Evolutionary conservation across 1,140 invertebrate genomes (phyloP).

Genomic region (Aradophagus sp.): DNA sequence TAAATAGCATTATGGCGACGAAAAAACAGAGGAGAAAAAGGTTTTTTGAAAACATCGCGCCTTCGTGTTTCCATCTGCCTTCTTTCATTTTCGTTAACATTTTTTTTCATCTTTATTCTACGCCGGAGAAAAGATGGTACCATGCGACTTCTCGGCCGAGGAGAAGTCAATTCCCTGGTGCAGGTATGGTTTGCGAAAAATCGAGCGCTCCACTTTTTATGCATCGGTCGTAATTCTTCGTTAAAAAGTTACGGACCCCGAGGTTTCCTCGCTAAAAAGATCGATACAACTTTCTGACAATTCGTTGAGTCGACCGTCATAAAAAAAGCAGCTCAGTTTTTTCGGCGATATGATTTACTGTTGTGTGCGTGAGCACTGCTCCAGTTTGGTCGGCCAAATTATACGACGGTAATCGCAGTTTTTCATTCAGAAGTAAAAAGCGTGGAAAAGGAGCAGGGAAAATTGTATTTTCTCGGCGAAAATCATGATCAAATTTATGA

Average conservation of each 20-base stretch:
- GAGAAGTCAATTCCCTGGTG: conserved; percentile 12
- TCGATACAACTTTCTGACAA: conserved; percentile 33
- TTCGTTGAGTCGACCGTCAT: conserved; percentile 30
- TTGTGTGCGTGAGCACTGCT: conserved; percentile 12
- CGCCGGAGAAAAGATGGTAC: neutral
- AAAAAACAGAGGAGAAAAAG: too few relatives aligned
- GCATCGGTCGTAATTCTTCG: conserved; percentile 37
- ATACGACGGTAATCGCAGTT: conserved; percentile 33
- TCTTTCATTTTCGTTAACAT: neutral
- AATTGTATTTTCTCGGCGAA: conserved; percentile 7
- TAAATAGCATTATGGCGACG: conserved; percentile 23
- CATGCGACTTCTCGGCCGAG: neutral
- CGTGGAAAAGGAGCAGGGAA: conserved; percentile 5
- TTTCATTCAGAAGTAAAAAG: conserved; percentile 15
- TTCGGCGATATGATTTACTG: conserved; percentile 44
- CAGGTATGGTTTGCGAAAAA: conserved; percentile 25
- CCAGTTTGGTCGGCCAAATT: conserved; percentile 54
- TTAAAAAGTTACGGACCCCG: conserved; percentile 31
- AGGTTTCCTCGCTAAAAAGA: conserved; percentile 49
- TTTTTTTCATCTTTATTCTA: conserved; percentile 1
- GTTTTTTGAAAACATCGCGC: conserved; percentile 3
- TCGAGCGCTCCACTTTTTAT: conserved; percentile 13
- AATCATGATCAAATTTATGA: conserved; percentile 23
- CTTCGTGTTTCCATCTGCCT: neutral
- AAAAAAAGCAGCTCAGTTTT: conserved; percentile 44